Base-by-base conservation (phyloP, 1,140 invertebrate genomes). In the Drosophila melanica region DNA sequence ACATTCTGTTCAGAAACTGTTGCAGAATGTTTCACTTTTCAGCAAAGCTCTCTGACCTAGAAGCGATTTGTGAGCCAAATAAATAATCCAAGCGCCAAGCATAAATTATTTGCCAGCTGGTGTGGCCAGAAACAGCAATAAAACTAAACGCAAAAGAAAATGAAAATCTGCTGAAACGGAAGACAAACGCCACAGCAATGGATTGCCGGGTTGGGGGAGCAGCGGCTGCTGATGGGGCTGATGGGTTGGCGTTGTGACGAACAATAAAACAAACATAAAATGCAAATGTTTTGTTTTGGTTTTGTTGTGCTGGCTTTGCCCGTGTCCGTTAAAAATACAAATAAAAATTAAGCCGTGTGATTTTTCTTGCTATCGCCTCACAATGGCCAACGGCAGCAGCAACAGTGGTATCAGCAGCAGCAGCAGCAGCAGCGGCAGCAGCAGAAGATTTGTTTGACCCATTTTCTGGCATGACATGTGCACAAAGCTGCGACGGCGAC, bases 221-320 rank as follows among this genome's bases (percentile, higher is more conserved):
- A 41, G 59, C 60, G 64, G 63, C 6, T 6, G 63, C 51, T 41
- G 20, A 20, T 23, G 16, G 14, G 18, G 11, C 48, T 54, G 64
- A 47, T 50, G 42, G n/a, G 54, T 66, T 63, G 14, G 48, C 27
- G 30, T 51, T 51, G 48, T 51, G 65, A 37, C 20, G 79, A 85
- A 87, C 75, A 86, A 87, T 87, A 86, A 87, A 87, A 87, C 82
- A 86, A 87, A 86, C 82, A 86, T 79, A 75, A 86, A 86, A 86
- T 86, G 82, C 82, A 87, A 86, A 86, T 86, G 71, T 16, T 50
- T 51, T 77, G 23, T 47, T 60, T 55, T 54, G 33, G 23, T 47
- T 60, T 55, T 54, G 33, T 41, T 65, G 44, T 7, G 27, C 33
- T 65, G 44, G 39, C 33, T 48, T 54, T 55, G 59, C 62, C 59